phyloP scores from a whole-genome alignment of 2,888 invertebrate species.

The Drosophila quasianomalipes region DNA sequence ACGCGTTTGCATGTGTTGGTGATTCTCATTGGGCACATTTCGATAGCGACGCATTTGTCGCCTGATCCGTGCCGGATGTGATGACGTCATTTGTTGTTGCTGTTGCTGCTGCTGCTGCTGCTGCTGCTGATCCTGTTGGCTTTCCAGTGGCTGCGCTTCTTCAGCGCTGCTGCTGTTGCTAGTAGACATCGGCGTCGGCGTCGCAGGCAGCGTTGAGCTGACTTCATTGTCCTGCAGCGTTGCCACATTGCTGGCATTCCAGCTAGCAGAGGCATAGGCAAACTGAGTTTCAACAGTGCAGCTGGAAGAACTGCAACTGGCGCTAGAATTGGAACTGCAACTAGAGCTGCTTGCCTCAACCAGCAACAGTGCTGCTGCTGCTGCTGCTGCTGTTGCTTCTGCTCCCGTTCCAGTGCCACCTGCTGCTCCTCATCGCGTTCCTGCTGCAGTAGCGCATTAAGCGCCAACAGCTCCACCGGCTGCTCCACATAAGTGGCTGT shows the following conservation, averaged over 20 bases:
- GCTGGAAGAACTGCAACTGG: slow-evolving; percentile 13
- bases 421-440: slow-evolving; percentile 82
- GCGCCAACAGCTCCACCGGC: slow-evolving; percentile 67
- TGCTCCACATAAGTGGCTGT: slow-evolving; percentile 34
- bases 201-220: slow-evolving; percentile 62
- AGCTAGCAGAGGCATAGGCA: slow-evolving; percentile 23
- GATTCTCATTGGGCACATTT: slow-evolving; percentile 83
- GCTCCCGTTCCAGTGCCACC: slow-evolving; percentile 73
- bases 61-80: slow-evolving; percentile 10
- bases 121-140: slow-evolving; percentile 1
- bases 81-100: slow-evolving; percentile 7
- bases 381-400: slow-evolving; percentile 60
- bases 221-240: slow-evolving; percentile 71
- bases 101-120: slow-evolving; percentile 12
- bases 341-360: slow-evolving; percentile 43
- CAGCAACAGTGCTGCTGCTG: slow-evolving; percentile 29
- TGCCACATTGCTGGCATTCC: slow-evolving; percentile 22
- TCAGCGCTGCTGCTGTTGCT: slow-evolving; percentile 9
- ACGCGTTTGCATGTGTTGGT: slow-evolving; percentile 72
- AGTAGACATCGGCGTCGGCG: neutral
- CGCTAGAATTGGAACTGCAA: slow-evolving; percentile 32
- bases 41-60: slow-evolving; percentile 73
- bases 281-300: slow-evolving; percentile 2
- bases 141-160: slow-evolving; percentile 10
- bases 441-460: slow-evolving; percentile 81